Evolutionary conservation across 2,113 vertebrate genomes (phyloP).

Genomic region (Poicephalus gulielmi): DNA sequence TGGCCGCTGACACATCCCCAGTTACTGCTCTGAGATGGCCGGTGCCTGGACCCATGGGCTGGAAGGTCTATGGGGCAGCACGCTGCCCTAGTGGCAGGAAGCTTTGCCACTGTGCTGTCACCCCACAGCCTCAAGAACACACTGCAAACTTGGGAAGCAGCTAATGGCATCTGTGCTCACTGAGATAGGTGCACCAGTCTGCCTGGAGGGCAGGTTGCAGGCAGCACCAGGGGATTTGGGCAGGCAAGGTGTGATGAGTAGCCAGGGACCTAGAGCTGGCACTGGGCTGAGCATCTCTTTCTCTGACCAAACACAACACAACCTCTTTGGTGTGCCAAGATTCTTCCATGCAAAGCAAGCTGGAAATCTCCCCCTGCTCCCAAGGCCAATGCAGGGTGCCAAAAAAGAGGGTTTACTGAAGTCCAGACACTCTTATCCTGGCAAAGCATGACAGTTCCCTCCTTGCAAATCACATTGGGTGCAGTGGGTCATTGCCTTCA

Average conservation of each 20-base stretch:
- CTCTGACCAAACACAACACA: background rate
- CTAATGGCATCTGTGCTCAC: background rate
- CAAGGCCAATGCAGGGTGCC: background rate
- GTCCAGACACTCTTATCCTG: background rate
- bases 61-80: background rate
- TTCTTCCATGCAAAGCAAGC: background rate
- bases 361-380: background rate
- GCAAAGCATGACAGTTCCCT: background rate
- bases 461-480: background rate
- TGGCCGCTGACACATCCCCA: background rate
- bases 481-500: background rate
- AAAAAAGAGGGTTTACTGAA: background rate
- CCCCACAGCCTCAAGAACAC: background rate
- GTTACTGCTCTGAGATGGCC: background rate
- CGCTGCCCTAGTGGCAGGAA: accelerated
- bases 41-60: background rate
- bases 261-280: accelerated
- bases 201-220: background rate
- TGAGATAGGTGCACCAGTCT: background rate
- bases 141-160: background rate
- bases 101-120: accelerated
- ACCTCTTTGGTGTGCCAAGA: background rate
- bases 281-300: background rate
- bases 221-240: background rate
- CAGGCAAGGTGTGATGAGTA: background rate